Evolutionary conservation across 53 echinoderm and acorn worm species (phyloP), one percentile per base, ranked within the genome.

Genomic region (Echinarachnius parma): DNA sequence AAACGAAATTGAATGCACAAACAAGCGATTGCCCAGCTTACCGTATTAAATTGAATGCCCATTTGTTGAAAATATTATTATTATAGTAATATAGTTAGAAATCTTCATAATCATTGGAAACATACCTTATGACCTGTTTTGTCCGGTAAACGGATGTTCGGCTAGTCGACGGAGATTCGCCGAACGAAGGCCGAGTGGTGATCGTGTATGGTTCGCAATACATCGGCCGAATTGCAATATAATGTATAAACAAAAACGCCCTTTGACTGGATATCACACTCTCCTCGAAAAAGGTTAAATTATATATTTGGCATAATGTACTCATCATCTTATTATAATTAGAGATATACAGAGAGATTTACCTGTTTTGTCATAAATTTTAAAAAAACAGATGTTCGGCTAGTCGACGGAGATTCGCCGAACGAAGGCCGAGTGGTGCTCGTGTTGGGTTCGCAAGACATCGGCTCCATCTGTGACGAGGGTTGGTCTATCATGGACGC

Each of bases 361-460:
- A n/a, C 18, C 18, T 16, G 9, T 50, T n/a, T 50, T 50, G 52
- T 50, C 5, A 14, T 4, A 13, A 50, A 50, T 16, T 10, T 16
- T 14, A 13, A 14, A 16, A 13, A 10, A 16, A 50, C 52, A 72
- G 74, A 72, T 27, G 28, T 56, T 3, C 15, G 42, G 28, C 57
- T 72, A 9, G 34, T 33, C 3, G 57, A 34, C 57, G 74, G 74
- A n/a, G 0, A 5, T 24, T 56, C 74, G 25, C 74, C 74, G 44
- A 72, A 72, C 25, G 74, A 72, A 56, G 74, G 74, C 57, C 74
- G 74, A 72, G 74, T 72, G 57, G 74, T 56, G 42, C 74, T 72
- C 29, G 36, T 57, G 39, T 27, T 72, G 42, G 74, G 57, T 16
- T 72, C 74, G 74, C 27, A 14, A 72, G 16, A 16, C 26, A 28